These are phyloP conservation scores for Ophonus ardosiacus DNA, from an alignment of 2,888 invertebrate species.

Conservation along the genomic window DNA sequence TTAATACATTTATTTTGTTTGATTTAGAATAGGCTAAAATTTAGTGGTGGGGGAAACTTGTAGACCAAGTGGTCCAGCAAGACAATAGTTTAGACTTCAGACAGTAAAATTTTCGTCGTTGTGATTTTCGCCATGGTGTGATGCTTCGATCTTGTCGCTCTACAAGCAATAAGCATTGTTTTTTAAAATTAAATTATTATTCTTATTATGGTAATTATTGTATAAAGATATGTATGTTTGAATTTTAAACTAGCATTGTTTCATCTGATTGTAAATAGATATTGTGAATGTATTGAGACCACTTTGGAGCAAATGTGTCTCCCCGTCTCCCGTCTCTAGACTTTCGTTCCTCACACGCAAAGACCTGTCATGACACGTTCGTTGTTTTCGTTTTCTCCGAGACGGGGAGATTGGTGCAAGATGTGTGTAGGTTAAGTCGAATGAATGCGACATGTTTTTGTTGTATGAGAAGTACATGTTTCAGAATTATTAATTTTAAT, in stretches of 20 bases:
- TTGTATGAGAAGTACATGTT: slow-evolving; percentile 54
- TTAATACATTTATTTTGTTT: too few relatives aligned
- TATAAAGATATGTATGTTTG: slow-evolving; percentile 57
- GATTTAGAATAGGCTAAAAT: too few relatives aligned
- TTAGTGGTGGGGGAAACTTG: too few relatives aligned
- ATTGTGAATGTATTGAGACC: slow-evolving; percentile 46
- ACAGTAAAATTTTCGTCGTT: too few relatives aligned
- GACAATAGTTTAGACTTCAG: too few relatives aligned
- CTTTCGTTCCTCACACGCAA: background rate
- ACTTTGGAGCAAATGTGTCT: slow-evolving; percentile 42
- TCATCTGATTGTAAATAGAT: slow-evolving; percentile 56
- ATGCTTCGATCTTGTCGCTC: background rate
- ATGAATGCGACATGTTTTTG: slow-evolving; percentile 52
- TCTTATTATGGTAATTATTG: slow-evolving; percentile 49
- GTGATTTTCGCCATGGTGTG: too few relatives aligned
- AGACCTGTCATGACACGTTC: slow-evolving; percentile 4
- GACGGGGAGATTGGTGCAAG: slow-evolving; percentile 38
- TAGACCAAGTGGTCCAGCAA: too few relatives aligned
- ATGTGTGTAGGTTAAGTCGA: slow-evolving; percentile 37
- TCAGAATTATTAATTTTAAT: slow-evolving; percentile 56
- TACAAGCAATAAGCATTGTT: slow-evolving; percentile 55
- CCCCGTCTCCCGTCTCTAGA: background rate
- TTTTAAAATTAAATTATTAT: slow-evolving; percentile 60
- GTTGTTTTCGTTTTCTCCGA: slow-evolving; percentile 2
- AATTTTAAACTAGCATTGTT: slow-evolving; percentile 52